Evolutionary conservation across 2,888 invertebrate genomes (phyloP), one percentile per base, ranked within the genome.

Genomic region (Aelia acuminata): DNA sequence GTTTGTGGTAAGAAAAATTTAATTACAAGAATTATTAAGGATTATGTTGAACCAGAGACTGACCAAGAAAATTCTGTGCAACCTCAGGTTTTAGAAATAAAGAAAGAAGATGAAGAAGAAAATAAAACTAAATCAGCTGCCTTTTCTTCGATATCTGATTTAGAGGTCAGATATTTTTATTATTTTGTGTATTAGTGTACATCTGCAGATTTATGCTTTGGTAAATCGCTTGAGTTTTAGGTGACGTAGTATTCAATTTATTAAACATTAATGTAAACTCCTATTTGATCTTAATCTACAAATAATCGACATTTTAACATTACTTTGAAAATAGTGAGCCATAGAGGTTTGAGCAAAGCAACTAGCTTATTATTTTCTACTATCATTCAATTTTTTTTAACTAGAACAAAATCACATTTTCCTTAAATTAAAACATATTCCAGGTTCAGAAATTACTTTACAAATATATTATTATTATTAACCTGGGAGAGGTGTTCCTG

Each of bases 131-230:
- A 89, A 88, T 91, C 63, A 90, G 90, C 75, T 63, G 96, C 96
- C 0, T 93, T 95, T 92, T 94, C 95, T 92, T 93, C 95, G 90
- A 95, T 97, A 85, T 96, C 96, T 91, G 97, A 97, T 93, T 92
- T 95, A 91, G 96, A 96, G 92, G 95, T 95, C 20, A 89, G 26
- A 31, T 43, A 43, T 10, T 75, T 47, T 3, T 57, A 53, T 53
- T 75, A 90, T 87, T 86, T 90, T 93, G 94, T 88, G 92, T 96
- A 94, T 97, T 97, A 91, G 90, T 91, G 88, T n/a, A 10, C 43
- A 4, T 10, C 4, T 43, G 43, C 43, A 43, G 10, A 35, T 13
- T 39, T 22, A 75, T 35, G 20, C 8, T 75, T 75, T 22, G 15
- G n/a, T 35, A 43, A 80, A 80, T 80, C 0, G 20, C 1, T 49